Base-by-base conservation (phyloP, 2,888 invertebrate species). In the Cataglyphis albicans region DNA sequence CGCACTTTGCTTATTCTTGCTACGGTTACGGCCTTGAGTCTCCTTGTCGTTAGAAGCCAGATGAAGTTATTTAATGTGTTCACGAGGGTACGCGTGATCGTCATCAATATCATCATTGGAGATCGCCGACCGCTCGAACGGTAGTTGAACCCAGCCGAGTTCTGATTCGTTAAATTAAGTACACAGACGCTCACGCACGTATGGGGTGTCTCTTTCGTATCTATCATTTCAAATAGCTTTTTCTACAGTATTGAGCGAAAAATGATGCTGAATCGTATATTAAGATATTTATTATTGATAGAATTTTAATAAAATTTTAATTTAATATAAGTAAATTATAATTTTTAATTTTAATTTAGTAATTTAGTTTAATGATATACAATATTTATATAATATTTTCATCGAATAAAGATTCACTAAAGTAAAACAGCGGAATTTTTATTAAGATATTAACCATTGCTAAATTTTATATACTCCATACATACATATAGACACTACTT, bases 121-220 rank as follows among this genome's bases (percentile, higher is more conserved):
- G 83, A 84, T 80, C 83, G 83, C 74, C 65, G 84, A 82, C 84
- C 86, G 87, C 63, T 86, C 84, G 80, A 83, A 91, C 91, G 92
- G 91, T 91, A 91, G 92, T 93, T 93, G 93, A 93, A 93, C 92
- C 89, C 92, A 80, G 52, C 38, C 86, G 84, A 85, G 84, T 67
- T 86, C 83, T 86, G 86, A 89, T 87, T 89, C 86, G 90, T 89
- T 90, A 86, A 89, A 88, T 89, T 86, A 83, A 83, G 57, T 78
- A 80, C 81, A 85, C 64, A 68, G 70, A 61, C 81, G 67, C 44
- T 61, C 84, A 9, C 12, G 38, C 55, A 72, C 59, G 29, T 48
- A 52, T 35, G 5, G 65, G 52, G 52, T 65, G 73, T 72, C 65
- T 18, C 59, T 29, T 44, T 78, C 70, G 59, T 44, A 72, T n/a